phyloP scores from a whole-genome alignment of 1,140 invertebrate genomes.

The Saccostrea glomerata region DNA sequence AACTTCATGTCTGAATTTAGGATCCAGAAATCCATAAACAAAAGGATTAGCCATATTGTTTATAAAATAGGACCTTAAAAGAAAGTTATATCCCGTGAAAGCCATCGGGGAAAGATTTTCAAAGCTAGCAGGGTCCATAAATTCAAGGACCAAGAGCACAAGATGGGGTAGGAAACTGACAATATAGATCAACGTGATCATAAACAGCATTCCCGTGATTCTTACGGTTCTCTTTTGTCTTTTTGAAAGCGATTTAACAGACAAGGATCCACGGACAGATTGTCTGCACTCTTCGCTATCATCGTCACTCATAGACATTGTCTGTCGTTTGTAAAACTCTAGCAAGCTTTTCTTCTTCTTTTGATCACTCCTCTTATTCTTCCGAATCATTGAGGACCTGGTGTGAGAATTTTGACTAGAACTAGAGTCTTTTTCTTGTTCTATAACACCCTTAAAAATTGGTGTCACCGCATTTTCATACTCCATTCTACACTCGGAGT shows the following conservation, averaged over 20 bases:
- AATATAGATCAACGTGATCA: slow-evolving; percentile 64
- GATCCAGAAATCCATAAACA: slow-evolving; percentile 57
- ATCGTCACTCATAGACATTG: slow-evolving; percentile 40
- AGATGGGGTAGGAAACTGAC: slow-evolving; percentile 65
- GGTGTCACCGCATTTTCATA: slow-evolving; percentile 15
- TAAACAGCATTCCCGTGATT: slow-evolving; percentile 64
- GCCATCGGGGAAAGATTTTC: slow-evolving; percentile 41
- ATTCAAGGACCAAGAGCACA: slow-evolving; percentile 52
- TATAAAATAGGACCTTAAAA: slow-evolving; percentile 60
- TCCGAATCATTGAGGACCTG: neutral
- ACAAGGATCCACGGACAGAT: neutral
- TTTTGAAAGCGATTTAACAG: slow-evolving; percentile 8
- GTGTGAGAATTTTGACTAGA: neutral
- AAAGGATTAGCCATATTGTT: slow-evolving; percentile 62
- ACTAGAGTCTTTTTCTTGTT: neutral
- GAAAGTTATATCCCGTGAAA: slow-evolving; percentile 51
- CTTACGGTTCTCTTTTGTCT: slow-evolving; percentile 55
- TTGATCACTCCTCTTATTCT: neutral
- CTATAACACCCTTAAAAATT: slow-evolving; percentile 18
- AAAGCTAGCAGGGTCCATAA: slow-evolving; percentile 49
- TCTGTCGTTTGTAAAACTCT: neutral
- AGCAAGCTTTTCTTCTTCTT: neutral
- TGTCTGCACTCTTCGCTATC: neutral
- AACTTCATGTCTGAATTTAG: slow-evolving; percentile 50
- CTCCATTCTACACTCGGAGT: slow-evolving; percentile 29